Base-by-base conservation (phyloP, 2,888 invertebrate species). In the Pycnomerus fuliginosus region DNA sequence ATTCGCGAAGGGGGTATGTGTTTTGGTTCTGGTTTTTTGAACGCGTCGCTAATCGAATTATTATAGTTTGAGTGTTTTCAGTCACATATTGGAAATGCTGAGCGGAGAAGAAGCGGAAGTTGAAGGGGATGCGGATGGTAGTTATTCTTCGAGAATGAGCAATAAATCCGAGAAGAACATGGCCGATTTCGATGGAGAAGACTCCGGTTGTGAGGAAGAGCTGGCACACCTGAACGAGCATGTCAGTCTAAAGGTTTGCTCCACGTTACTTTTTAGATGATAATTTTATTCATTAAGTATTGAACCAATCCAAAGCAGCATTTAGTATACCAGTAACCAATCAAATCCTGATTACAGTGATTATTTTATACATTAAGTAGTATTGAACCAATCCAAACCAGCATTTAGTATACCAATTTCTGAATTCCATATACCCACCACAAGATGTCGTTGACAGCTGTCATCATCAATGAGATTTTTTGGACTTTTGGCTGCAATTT, bases 131-230 rank as follows among this genome's bases (percentile, higher is more conserved):
- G 71, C 65, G n/a, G 76, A 77, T 51, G 92, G 90, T n/a, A 92
- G 92, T 63, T 90, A 92, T 58, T 93, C 93, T n/a, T 93, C 93
- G 0, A 82, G 90, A 17, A 84, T 92, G 76, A 93, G 92, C 49
- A 91, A 89, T 58, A 93, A 94, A 73, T 93, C 93, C 1, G 93
- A 93, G 61, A 92, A 94, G 57, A 94, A 94, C 70, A 85, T 94
- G 82, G 92, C 91, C 0, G 94, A 95, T 71, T 88, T 95, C 62
- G 95, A 95, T 62, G 94, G 93, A 3, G 87, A 87, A 62, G 90
- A 91, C 62, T 90, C 90, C 4, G 89, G 85, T 1, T 90, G 90
- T 65, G 92, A 92, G 63, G 90, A 90, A 64, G 90, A 71, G 50
- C 70, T 89, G 22, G 88, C 85, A 0, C 80, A 89, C 57, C 74